phyloP scores from a whole-genome alignment of 30 jellyfish, hydroid and myxozoan genomes.

The Cassiopea xamachana region DNA sequence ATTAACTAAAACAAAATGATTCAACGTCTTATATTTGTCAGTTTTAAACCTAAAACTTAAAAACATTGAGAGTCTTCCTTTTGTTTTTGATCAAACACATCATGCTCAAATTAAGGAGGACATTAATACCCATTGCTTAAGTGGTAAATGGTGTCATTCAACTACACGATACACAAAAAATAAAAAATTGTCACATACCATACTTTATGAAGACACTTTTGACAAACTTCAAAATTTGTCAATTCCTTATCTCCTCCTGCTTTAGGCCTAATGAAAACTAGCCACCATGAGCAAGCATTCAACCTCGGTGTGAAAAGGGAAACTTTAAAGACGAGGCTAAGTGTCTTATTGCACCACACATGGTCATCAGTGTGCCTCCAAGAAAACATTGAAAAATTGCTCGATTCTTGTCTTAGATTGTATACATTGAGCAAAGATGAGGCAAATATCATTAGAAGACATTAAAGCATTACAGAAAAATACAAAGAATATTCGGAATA shows the following conservation, averaged over 20 bases:
- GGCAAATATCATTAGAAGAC: constrained; percentile 71
- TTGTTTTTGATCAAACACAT: too few relatives aligned
- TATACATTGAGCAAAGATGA: constrained; percentile 31
- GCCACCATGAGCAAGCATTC: constrained; percentile 66
- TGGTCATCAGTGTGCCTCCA: not conserved
- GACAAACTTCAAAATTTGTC: not conserved
- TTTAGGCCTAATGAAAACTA: not conserved
- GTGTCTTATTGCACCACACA: constrained; percentile 16
- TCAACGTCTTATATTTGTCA: too few relatives aligned
- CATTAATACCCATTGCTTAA: too few relatives aligned
- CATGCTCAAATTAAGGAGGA: too few relatives aligned
- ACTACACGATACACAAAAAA: not conserved
- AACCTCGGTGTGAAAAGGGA: constrained; percentile 16
- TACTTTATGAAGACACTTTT: not conserved
- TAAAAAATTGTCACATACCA: not conserved
- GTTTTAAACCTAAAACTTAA: too few relatives aligned
- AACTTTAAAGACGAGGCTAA: not conserved
- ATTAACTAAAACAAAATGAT: too few relatives aligned
- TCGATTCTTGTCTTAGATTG: not conserved
- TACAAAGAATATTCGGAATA: constrained; percentile 85
- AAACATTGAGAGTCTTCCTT: too few relatives aligned
- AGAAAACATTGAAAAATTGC: not conserved
- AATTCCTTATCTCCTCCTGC: not conserved
- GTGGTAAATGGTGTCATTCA: too few relatives aligned
- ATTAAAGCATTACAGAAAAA: constrained; percentile 78